Evolutionary conservation across 2,888 invertebrate species (phyloP).

Genomic region (Sphaerophoria taeniata): DNA sequence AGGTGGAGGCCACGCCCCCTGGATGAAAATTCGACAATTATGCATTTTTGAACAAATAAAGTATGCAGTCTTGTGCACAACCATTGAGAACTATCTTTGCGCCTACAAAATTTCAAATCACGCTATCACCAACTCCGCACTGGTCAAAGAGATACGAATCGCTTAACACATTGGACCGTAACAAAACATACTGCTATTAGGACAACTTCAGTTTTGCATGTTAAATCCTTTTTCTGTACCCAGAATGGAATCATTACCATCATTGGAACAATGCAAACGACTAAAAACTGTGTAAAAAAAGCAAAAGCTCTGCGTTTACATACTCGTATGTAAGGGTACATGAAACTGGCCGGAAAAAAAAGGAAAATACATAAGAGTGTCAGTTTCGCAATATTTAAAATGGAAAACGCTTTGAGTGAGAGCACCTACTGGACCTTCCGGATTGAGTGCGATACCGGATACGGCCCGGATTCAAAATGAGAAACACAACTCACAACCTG

Average conservation of each 20-base stretch:
- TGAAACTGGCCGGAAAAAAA: constrained; percentile 23
- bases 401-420: constrained; percentile 38
- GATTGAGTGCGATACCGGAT: neutral
- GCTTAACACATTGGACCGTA: constrained; percentile 49
- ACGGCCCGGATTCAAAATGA: neutral
- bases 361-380: constrained; percentile 28
- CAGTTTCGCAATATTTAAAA: constrained; percentile 18
- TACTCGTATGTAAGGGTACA: constrained; percentile 29
- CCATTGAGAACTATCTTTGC: neutral
- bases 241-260: neutral
- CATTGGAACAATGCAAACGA: constrained; percentile 54
- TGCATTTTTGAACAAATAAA: too few relatives aligned
- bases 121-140: neutral
- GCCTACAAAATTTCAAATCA: neutral
- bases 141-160: constrained; percentile 28
- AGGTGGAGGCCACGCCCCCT: neutral
- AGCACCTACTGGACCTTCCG: neutral
- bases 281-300: neutral
- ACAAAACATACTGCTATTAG: constrained; percentile 49
- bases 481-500: neutral
- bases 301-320: constrained; percentile 21
- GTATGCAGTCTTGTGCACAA: too few relatives aligned
- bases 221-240: constrained; percentile 42
- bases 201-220: constrained; percentile 42
- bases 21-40: neutral